A percentile compares a stretch with the other conserved stretches of the same genome.
Evolutionary conservation across 1,140 invertebrate species (phyloP).

Genomic region (Scaptomyza graminum): DNA sequence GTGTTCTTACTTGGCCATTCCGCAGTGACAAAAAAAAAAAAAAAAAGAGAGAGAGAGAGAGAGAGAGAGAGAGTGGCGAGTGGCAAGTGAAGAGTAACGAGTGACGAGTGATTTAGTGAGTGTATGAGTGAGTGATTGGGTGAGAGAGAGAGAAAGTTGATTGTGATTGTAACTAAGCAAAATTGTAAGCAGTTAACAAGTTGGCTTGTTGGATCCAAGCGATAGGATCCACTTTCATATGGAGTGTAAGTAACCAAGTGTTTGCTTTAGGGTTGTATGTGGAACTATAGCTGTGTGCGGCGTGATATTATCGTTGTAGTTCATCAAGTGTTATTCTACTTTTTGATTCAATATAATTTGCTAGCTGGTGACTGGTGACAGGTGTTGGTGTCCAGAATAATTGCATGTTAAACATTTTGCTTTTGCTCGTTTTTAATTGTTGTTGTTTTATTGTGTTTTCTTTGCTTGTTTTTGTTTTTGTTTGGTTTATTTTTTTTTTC

Average conservation of each 20-base stretch:
- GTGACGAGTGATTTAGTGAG: slow-evolving; percentile 14
- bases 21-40: slow-evolving; percentile 34
- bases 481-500: slow-evolving; percentile 29
- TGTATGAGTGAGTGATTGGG: slow-evolving; percentile 25
- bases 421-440: slow-evolving; percentile 21
- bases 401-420: slow-evolving; percentile 23
- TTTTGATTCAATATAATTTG: slow-evolving; percentile 27
- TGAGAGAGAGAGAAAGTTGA: slow-evolving; percentile 23
- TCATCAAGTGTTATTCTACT: slow-evolving; percentile 25
- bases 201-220: not conserved
- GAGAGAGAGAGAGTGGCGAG: slow-evolving; percentile 17
- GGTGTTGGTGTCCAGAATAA: slow-evolving; percentile 15
- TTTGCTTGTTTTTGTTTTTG: slow-evolving; percentile 37
- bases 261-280: slow-evolving; percentile 8
- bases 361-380: slow-evolving; percentile 50
- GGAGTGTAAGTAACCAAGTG: slow-evolving; percentile 2
- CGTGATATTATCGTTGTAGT: slow-evolving; percentile 12
- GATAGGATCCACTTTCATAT: not conserved
- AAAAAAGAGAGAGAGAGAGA: slow-evolving; percentile 31
- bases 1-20: slow-evolving; percentile 44
- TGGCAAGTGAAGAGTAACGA: slow-evolving; percentile 20
- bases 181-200: slow-evolving; percentile 22
- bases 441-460: slow-evolving; percentile 37
- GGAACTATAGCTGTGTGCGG: slow-evolving; percentile 30
- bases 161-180: slow-evolving; percentile 28